Conservation (phyloP, 2,797 vertebrate genomes). For the Acestrorhynchus altus region DNA sequence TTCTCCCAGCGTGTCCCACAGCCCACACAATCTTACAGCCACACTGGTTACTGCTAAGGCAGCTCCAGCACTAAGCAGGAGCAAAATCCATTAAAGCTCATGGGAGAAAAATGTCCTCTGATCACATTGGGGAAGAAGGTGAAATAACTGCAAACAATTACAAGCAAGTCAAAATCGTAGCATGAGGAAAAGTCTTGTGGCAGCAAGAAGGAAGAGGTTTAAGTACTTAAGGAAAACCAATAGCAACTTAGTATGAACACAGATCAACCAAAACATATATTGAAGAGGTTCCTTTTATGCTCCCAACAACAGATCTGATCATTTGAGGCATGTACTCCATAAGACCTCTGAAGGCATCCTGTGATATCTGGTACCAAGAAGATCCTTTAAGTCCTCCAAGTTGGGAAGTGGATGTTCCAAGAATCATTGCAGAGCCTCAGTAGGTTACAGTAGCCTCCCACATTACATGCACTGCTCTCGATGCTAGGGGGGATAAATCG, state of each 20-base stretch:
- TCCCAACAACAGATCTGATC: too few species aligned
- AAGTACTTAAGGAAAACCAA: background rate
- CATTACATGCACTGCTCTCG: too few species aligned
- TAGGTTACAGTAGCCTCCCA: too few species aligned
- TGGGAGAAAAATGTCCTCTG: conserved; percentile 16
- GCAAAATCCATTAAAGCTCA: conserved; percentile 12
- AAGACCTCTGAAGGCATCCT: too few species aligned
- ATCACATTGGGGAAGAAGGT: background rate
- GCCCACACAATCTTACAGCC: conserved; percentile 44
- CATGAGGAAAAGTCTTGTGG: background rate
- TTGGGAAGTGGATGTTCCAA: too few species aligned
- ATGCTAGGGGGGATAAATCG: too few species aligned
- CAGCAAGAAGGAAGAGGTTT: background rate
- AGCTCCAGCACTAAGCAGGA: conserved; percentile 49
- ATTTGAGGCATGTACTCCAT: too few species aligned
- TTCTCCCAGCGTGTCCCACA: conserved; percentile 30
- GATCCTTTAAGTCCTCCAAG: too few species aligned
- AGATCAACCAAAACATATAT: too few species aligned
- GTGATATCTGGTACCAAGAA: too few species aligned
- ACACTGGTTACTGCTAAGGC: conserved; percentile 45
- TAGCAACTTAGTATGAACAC: background rate
- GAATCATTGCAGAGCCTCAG: too few species aligned
- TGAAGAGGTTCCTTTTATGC: too few species aligned
- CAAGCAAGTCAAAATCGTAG: background rate
- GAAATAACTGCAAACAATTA: conserved; percentile 16